Base-by-base conservation (phyloP, 2,888 invertebrate genomes). In the Baccha elongata region DNA sequence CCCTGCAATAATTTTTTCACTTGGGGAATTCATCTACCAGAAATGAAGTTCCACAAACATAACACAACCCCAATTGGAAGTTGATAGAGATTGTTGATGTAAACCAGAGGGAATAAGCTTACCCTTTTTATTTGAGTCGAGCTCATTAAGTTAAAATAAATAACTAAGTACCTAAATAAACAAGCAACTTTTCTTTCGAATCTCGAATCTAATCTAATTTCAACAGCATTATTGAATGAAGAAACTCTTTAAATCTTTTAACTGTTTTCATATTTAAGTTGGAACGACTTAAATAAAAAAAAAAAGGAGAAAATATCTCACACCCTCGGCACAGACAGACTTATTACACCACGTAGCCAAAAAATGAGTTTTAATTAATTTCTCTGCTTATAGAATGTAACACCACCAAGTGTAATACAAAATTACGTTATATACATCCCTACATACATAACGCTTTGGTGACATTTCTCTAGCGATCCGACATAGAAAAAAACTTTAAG, bases 331-430 rank as follows among this genome's bases (percentile, higher is more conserved):
- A 44, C n/a, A 2, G 11, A 21, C 13, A 21, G 13, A 40, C 19
- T 32, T 21, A 60, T 19, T 32, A 4, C 17, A 50, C 50, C 50
- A 35, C 8, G 1, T 17, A 8, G 23, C 52, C 10, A 64, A 74
- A 60, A 68, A 21, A 60, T 23, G 26, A 32, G 52, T 60, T 75
- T 75, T 44, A 75, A 75, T 75, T 75, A 75, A 67, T 75, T 68
- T 60, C 19, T 21, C 10, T 21, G 29, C 52, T 62, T 62, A 60
- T 29, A 26, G 21, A 58, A 32, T 74, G 35, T 44, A 42, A 53
- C 46, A 44, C 46, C 42, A 29, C n/a, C 8, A 52, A 62, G 44
- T 50, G 42, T 32, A 52, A 52, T 42, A 17, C 21, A 15, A 11
- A 44, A 17, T 0, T 44, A n/a, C 19, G 26, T 29, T n/a, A 68